Evolutionary conservation across 2,113 vertebrate genomes (phyloP).

Genomic region (Motacilla alba): DNA sequence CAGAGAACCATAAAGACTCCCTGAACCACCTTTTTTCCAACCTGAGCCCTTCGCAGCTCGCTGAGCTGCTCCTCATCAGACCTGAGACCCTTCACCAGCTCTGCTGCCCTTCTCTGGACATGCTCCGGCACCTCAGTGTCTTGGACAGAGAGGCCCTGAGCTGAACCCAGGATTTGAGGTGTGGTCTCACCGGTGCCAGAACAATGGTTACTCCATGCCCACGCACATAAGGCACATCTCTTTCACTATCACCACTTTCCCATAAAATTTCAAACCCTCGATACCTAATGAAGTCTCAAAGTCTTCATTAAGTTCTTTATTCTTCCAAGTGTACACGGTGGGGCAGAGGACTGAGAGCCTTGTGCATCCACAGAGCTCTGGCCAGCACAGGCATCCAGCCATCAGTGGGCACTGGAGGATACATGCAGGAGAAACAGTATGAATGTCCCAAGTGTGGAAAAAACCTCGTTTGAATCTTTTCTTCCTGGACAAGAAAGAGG

Average conservation of each 20-base stretch:
- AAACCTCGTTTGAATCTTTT: neutral
- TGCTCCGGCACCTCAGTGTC: neutral
- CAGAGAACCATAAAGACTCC: neutral
- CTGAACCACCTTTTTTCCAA: neutral
- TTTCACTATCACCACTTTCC: neutral
- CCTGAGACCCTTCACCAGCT: neutral
- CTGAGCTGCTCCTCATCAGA: neutral
- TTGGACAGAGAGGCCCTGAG: neutral
- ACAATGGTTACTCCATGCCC: neutral
- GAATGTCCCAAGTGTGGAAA: neutral
- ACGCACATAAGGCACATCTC: rapidly evolving
- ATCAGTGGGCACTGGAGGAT: neutral
- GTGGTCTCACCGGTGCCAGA: neutral
- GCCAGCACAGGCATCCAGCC: neutral
- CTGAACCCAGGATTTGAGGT: neutral
- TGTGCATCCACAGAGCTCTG: neutral
- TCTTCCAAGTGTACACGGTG: neutral
- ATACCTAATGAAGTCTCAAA: neutral
- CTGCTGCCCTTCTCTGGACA: neutral
- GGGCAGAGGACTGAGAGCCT: neutral
- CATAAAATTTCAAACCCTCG: neutral
- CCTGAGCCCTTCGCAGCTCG: neutral
- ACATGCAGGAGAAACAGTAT: rapidly evolving
- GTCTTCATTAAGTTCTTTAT: neutral
- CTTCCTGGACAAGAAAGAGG: neutral